These are phyloP conservation scores for Pan troglodytes DNA, from an alignment of 2,113 vertebrate species.

Conservation along the genomic window NHGRI_mPanTro3-v2.1_pri NC_072411.2:116939501-116940000, in stretches of 20 bases:
- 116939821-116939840: constrained; percentile 93
- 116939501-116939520: background rate
- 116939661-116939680: background rate
- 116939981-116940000: background rate
- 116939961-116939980: background rate
- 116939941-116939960: background rate
- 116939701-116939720: constrained; percentile 76
- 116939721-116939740: constrained; percentile 97
- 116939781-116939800: constrained; percentile 92
- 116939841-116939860: constrained; percentile 93
- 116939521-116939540: background rate
- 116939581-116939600: background rate
- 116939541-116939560: background rate
- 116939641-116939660: background rate
- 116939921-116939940: background rate
- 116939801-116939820: constrained; percentile 92
- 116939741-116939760: constrained; percentile 87
- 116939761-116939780: constrained; percentile 92
- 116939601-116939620: background rate
- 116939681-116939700: background rate
- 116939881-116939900: background rate
- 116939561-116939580: background rate
- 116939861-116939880: background rate
- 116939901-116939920: background rate
- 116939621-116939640: background rate